Conservation (phyloP, 2,888 invertebrate species). For the Sclerodermus sp. region DNA sequence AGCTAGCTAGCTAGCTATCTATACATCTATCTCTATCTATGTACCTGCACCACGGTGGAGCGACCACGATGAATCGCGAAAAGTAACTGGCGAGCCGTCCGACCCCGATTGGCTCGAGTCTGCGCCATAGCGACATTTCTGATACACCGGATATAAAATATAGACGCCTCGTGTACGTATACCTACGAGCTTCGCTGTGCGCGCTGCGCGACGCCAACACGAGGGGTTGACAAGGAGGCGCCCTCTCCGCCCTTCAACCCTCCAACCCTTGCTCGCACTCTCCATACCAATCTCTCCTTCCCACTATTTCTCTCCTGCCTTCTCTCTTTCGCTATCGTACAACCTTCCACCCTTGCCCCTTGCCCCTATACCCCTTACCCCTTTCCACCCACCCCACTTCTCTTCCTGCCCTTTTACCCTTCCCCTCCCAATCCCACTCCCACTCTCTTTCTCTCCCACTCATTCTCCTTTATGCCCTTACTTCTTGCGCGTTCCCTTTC, state of each 20-base stretch:
- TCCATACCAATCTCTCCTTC: constrained; percentile 11
- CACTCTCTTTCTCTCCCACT: constrained; percentile 3
- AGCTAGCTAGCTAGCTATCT: no score
- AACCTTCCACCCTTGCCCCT: no score
- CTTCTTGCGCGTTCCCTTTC: no score
- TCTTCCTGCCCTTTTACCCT: no score
- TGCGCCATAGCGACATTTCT: constrained; percentile 43
- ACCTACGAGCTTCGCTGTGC: constrained; percentile 14
- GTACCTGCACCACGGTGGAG: constrained; percentile 28
- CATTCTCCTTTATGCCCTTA: no score
- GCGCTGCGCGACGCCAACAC: constrained; percentile 10
- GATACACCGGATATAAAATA: constrained; percentile 42
- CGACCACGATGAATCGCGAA: constrained; percentile 50
- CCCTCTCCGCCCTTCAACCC: constrained; percentile 10
- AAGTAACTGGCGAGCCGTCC: constrained; percentile 48
- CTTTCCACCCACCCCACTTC: no score
- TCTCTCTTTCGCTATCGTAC: neutral
- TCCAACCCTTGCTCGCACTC: constrained; percentile 7
- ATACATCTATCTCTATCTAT: neutral
- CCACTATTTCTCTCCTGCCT: constrained; percentile 9
- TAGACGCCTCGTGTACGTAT: constrained; percentile 35
- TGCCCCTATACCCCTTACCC: neutral
- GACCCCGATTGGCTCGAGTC: constrained; percentile 45
- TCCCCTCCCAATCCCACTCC: no score
- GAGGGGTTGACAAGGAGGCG: constrained; percentile 27